Evolutionary conservation across 2,797 vertebrate genomes (phyloP).

Genomic region (Echeneis naucrates): DNA sequence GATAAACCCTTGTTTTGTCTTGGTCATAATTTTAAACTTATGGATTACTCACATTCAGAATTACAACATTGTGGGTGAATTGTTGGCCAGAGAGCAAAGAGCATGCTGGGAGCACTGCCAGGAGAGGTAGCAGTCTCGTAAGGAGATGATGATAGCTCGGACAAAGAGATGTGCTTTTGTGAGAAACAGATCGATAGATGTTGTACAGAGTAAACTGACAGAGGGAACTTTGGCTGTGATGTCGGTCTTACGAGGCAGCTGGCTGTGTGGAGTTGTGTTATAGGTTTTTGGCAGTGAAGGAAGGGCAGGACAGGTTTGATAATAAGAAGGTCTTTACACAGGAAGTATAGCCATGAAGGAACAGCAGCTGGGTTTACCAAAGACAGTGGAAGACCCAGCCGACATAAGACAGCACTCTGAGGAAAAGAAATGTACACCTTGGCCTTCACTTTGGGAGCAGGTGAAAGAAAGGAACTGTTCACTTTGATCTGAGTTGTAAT

Average conservation of each 20-base stretch:
- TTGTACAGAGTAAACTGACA: constrained; percentile 66
- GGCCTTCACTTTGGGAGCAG: constrained; percentile 28
- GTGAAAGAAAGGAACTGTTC: constrained; percentile 10
- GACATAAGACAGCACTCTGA: constrained; percentile 17
- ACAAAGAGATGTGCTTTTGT: constrained; percentile 61
- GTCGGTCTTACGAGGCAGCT: constrained; percentile 57
- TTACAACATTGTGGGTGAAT: constrained; percentile 31
- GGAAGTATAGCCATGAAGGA: constrained; percentile 23
- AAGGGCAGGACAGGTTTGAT: constrained; percentile 19
- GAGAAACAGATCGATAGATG: constrained; percentile 61
- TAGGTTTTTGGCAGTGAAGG: constrained; percentile 41
- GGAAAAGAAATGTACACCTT: constrained; percentile 8
- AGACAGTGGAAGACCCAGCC: constrained; percentile 4
- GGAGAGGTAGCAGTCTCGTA: constrained; percentile 30
- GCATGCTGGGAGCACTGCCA: constrained; percentile 61
- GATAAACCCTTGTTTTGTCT: neutral
- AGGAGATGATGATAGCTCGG: constrained; percentile 39
- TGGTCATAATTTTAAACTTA: constrained; percentile 40
- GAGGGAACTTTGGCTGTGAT: constrained; percentile 62
- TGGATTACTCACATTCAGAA: constrained; percentile 23
- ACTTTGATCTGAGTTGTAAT: constrained; percentile 24
- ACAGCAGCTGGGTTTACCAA: constrained; percentile 14
- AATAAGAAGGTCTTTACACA: constrained; percentile 34
- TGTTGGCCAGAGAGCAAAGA: constrained; percentile 46
- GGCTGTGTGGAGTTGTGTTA: constrained; percentile 42